Percentiles rank a stretch among this genome's conserved stretches.
Conservation (phyloP, 2,888 invertebrate genomes). For the Augochlorella aurata region DNA sequence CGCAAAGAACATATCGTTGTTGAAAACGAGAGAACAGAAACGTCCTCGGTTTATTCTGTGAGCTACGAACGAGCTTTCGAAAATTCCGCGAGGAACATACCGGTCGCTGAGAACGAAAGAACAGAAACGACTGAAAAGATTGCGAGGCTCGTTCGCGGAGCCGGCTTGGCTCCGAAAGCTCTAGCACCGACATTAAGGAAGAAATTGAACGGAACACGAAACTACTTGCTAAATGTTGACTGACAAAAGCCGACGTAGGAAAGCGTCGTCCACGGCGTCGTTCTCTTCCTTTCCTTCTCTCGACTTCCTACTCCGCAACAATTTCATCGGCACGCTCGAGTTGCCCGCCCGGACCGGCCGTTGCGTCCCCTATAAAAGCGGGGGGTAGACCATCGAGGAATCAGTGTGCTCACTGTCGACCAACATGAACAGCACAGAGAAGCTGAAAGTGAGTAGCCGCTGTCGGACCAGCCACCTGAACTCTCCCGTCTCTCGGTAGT, state of each 20-base stretch:
- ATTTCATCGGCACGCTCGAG: slow-evolving; percentile 73
- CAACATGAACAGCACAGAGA: slow-evolving; percentile 80
- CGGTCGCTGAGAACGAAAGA: no score
- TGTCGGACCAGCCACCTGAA: slow-evolving; percentile 57
- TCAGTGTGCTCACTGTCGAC: slow-evolving; percentile 79
- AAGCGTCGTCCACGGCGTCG: slow-evolving; percentile 62
- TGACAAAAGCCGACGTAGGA: slow-evolving; percentile 59
- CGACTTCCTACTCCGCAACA: slow-evolving; percentile 71
- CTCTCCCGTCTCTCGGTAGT: slow-evolving; percentile 38
- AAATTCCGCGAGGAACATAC: no score
- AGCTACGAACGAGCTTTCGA: no score
- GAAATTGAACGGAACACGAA: slow-evolving; percentile 30
- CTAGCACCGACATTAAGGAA: slow-evolving; percentile 18
- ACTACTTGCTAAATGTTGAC: slow-evolving; percentile 40
- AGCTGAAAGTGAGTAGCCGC: slow-evolving; percentile 79
- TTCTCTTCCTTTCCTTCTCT: slow-evolving; percentile 70
- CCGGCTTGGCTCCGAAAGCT: slow-evolving; percentile 23
- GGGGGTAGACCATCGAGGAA: slow-evolving; percentile 76
- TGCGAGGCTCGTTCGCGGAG: neutral
- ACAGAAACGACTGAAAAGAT: neutral
- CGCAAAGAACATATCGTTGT: no score
- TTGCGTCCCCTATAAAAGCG: slow-evolving; percentile 79
- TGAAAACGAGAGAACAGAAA: no score
- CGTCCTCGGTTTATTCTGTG: no score
- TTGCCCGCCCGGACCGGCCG: slow-evolving; percentile 60